These are phyloP conservation scores for Macrosteles quadrilineatus DNA, from an alignment of 1,140 invertebrate species.

Conservation along the genomic window DNA sequence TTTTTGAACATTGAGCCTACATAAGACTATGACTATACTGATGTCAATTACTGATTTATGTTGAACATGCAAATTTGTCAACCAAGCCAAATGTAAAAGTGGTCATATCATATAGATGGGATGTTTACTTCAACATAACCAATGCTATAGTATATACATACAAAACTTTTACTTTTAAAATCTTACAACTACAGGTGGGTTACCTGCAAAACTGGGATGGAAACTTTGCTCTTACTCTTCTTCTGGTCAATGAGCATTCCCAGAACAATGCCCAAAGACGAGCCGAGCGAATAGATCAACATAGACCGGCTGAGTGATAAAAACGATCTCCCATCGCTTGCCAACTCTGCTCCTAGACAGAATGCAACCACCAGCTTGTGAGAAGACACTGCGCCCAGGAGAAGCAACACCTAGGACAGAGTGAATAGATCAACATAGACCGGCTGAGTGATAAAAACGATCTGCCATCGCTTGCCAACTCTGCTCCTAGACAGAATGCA, in stretches of 20 bases:
- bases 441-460: constrained; percentile 52
- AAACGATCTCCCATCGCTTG: constrained; percentile 48
- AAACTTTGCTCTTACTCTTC: not conserved
- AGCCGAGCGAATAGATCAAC: constrained; percentile 64
- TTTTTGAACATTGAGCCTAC: too few relatives aligned
- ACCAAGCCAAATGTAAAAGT: too few relatives aligned
- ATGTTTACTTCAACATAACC: too few relatives aligned
- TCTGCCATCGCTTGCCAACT: constrained; percentile 56
- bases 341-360: constrained; percentile 71
- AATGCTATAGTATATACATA: too few relatives aligned
- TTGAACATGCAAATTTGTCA: too few relatives aligned
- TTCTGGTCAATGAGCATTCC: constrained; percentile 53
- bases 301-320: constrained; percentile 59
- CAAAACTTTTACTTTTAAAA: too few relatives aligned
- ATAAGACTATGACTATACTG: too few relatives aligned
- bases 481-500: constrained; percentile 73
- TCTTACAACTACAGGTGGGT: too few relatives aligned
- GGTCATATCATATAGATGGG: too few relatives aligned
- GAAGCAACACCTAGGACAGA: constrained; percentile 63
- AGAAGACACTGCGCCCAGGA: constrained; percentile 68
- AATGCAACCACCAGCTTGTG: constrained; percentile 80
- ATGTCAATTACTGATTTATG: too few relatives aligned
- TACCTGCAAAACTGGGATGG: constrained; percentile 62
- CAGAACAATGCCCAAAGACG: constrained; percentile 64
- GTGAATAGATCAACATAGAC: constrained; percentile 63